Evolutionary conservation across 2,888 invertebrate genomes (phyloP).

Genomic region (Cepaea hortensis): DNA sequence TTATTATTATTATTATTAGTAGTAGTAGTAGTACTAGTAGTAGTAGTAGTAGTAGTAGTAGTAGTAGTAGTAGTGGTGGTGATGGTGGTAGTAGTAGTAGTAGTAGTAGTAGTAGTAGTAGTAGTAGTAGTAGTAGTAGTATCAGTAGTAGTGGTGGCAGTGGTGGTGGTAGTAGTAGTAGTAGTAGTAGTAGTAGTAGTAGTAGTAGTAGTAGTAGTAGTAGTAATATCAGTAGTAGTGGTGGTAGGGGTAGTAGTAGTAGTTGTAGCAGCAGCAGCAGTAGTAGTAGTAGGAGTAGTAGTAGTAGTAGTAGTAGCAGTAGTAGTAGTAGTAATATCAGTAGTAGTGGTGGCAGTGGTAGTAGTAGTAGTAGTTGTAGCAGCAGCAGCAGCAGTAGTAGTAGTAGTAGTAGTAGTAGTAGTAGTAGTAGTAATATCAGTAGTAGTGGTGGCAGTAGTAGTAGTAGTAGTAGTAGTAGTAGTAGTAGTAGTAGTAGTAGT

Average conservation of each 20-base stretch:
- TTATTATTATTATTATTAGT: too few relatives aligned
- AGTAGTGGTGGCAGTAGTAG: not conserved
- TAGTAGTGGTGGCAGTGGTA: not conserved
- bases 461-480: not conserved
- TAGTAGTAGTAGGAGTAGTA: not conserved
- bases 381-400: not conserved
- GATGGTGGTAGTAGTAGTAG: not conserved
- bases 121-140: constrained; percentile 1
- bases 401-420: not conserved
- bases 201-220: constrained; percentile 30
- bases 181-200: constrained; percentile 20
- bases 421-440: not conserved
- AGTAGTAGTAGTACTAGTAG: not conserved
- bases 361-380: constrained; percentile 5
- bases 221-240: not conserved
- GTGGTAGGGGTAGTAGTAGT: not conserved
- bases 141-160: constrained; percentile 10
- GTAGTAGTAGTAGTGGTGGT: not conserved
- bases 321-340: not conserved
- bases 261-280: not conserved
- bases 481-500: not conserved
- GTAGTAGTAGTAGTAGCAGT: not conserved
- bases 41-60: not conserved
- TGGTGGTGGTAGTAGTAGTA: constrained; percentile 28
- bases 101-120: not conserved